Evolutionary conservation across 2,797 vertebrate species (phyloP), one percentile per base, ranked within the genome.

Genomic region (Megalops cyprinoides): DNA sequence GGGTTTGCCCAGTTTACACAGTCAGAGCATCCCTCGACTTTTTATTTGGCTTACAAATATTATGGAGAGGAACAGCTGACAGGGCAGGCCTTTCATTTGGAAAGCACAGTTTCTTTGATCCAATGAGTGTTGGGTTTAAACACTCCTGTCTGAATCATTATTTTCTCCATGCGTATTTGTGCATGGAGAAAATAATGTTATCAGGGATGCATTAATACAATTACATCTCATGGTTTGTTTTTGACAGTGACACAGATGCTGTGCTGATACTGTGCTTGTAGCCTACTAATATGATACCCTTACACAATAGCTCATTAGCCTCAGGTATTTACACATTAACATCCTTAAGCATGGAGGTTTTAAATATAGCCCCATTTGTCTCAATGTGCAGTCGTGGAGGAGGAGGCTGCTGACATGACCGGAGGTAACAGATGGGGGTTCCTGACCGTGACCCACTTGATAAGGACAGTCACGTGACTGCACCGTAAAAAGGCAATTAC

Each of bases 401-500:
- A 31, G 71, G 76, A 74, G 62, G 12, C 28, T 0, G n/a, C 51
- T 75, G 71, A 60, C 62, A 51, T 65, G 55, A n/a, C 80, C 60
- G 60, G 44, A 79, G 74, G 82, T 82, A 78, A 83, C 83, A 85
- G 86, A 88, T 87, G 77, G 76, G 48, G 79, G 42, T 79, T 86
- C n/a, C 67, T 84, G 56, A 81, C 67, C 42, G n/a, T 89, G 84
- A 83, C 77, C 79, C 44, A 31, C 83, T 74, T 83, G 82, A 83
- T 81, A 80, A 85, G 84, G 84, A 86, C 73, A 86, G 86, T 86
- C 84, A 85, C 84, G 51, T 87, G 81, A 85, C 49, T 15, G 12
- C 48, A 65, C 3, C 51, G 85, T 75, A 83, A 77, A 77, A 86
- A 86, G 73, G 82, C 81, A 77, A 84, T 79, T 58, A 80, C 42